Percentiles rank a stretch among this genome's conserved stretches.
phyloP scores from a whole-genome alignment of 2,113 vertebrate genomes.

The Grantiella picta region DNA sequence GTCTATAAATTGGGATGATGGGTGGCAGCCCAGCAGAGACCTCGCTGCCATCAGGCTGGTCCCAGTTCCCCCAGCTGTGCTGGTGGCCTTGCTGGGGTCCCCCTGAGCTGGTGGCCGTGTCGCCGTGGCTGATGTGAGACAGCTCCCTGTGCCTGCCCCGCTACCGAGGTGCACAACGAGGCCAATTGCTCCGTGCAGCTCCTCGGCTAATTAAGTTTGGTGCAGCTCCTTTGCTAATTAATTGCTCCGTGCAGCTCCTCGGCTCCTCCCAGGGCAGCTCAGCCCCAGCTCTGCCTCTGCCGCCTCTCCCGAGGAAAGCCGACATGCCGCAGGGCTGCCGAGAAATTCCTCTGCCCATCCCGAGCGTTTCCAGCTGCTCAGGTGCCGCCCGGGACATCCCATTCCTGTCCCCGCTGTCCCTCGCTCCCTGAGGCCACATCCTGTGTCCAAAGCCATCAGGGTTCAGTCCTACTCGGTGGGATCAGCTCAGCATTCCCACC shows the following conservation, averaged over 20 bases:
- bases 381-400: not conserved
- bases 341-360: not conserved
- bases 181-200: not conserved
- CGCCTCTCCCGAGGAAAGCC: fast-evolving
- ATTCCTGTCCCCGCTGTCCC: not conserved
- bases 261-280: not conserved
- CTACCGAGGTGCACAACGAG: not conserved
- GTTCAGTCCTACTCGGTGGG: fast-evolving
- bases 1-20: fast-evolving
- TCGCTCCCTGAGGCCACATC: not conserved
- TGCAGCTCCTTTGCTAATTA: not conserved
- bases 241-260: not conserved
- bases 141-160: fast-evolving
- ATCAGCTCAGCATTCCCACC: not conserved
- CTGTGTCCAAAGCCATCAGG: fast-evolving
- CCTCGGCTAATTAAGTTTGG: not conserved
- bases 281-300: not conserved
- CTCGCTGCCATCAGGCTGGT: not conserved
- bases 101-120: fast-evolving
- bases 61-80: not conserved
- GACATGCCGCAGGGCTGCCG: not conserved
- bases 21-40: not conserved
- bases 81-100: fast-evolving
- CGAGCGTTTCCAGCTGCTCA: not conserved
- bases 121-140: not conserved